These are phyloP conservation scores for Mesoclemmys tuberculata DNA, from an alignment of 2,113 vertebrate species.

Conservation along the genomic window DNA sequence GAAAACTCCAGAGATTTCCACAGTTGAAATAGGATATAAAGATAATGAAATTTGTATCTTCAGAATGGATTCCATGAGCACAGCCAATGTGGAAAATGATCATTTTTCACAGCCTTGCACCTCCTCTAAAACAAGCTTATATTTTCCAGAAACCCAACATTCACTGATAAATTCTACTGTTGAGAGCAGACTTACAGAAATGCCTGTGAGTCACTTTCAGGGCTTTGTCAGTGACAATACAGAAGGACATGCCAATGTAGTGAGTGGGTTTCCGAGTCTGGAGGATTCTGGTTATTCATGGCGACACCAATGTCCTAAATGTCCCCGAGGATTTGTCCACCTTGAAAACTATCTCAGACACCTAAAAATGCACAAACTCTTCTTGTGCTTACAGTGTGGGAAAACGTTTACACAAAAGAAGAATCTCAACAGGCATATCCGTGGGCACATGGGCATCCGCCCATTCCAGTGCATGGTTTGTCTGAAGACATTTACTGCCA, in stretches of 20 bases:
- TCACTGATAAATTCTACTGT: constrained; percentile 86
- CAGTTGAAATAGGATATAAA: constrained; percentile 80
- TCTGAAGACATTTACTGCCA: constrained; percentile 89
- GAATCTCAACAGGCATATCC: constrained; percentile 87
- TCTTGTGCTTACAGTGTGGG: constrained; percentile 88
- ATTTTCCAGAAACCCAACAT: constrained; percentile 85
- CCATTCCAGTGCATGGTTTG: constrained; percentile 90
- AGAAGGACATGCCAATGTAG: constrained; percentile 61
- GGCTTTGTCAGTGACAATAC: constrained; percentile 71
- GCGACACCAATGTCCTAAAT: constrained; percentile 86
- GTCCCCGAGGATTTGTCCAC: constrained; percentile 87
- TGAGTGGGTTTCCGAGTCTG: constrained; percentile 70
- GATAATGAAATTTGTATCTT: constrained; percentile 85
- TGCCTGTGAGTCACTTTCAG: constrained; percentile 73
- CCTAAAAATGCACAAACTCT: constrained; percentile 89
- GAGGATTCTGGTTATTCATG: constrained; percentile 73
- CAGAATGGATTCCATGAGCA: constrained; percentile 78
- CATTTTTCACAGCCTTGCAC: constrained; percentile 83
- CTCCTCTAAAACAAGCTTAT: constrained; percentile 80
- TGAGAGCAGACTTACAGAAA: constrained; percentile 80
- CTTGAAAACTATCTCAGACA: constrained; percentile 88
- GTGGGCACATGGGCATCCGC: constrained; percentile 85
- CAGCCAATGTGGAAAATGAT: constrained; percentile 62
- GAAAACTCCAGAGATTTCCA: constrained; percentile 76
- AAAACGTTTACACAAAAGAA: constrained; percentile 88